Percentiles rank a stretch among this genome's conserved stretches.
Conservation (phyloP, 2,888 invertebrate species). For the Chalcis sispes region DNA sequence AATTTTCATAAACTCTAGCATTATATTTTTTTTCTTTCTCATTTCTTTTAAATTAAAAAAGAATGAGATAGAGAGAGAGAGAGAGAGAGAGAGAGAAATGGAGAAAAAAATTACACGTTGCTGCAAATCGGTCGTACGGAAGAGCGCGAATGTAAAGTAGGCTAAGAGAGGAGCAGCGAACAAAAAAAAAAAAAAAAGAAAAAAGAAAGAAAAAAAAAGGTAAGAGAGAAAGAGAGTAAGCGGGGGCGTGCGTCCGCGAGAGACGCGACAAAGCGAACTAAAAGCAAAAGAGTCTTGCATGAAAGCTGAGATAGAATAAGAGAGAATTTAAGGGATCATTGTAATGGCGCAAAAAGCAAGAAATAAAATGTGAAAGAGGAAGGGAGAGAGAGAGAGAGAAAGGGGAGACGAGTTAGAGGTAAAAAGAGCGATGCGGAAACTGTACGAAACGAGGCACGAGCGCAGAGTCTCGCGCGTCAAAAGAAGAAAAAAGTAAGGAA, state of each 20-base stretch:
- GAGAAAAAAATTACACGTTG: not conserved
- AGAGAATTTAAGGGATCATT: slow-evolving; percentile 14
- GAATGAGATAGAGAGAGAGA: too few species aligned
- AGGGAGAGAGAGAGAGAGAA: not conserved
- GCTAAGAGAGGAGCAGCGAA: slow-evolving; percentile 33
- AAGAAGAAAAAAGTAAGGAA: not conserved
- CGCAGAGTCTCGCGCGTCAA: not conserved
- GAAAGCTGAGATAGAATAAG: not conserved
- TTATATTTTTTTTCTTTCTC: too few species aligned
- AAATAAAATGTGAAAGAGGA: not conserved
- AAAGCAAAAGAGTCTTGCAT: not conserved
- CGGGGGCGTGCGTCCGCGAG: not conserved
- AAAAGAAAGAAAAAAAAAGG: slow-evolving; percentile 1
- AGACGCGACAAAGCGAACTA: not conserved
- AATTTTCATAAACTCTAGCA: too few species aligned
- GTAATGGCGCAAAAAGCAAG: not conserved
- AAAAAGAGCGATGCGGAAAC: not conserved
- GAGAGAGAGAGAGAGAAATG: slow-evolving; percentile 1
- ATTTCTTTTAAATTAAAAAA: too few species aligned
- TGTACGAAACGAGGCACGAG: not conserved
- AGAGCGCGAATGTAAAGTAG: slow-evolving; percentile 30
- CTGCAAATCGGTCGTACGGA: slow-evolving; percentile 17
- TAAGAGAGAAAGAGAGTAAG: not conserved
- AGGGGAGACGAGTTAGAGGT: not conserved
- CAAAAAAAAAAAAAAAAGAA: too few species aligned